Conservation (phyloP, 1,140 invertebrate genomes). For the Calosoma granatense region DNA sequence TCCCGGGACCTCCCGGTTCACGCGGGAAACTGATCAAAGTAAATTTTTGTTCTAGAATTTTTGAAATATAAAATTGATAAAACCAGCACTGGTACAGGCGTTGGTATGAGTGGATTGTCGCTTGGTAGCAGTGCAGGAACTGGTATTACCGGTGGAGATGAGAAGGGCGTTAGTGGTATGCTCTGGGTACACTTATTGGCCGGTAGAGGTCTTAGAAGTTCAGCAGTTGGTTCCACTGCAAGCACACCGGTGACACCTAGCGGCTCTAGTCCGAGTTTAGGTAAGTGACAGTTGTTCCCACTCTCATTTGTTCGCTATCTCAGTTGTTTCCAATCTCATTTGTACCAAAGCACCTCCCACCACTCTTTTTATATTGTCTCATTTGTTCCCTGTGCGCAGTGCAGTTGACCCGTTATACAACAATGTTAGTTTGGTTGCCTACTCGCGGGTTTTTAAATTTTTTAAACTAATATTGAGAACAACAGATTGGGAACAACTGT, state of each 20-base stretch:
- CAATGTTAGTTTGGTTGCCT: no score
- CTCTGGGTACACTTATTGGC: conserved; percentile 84
- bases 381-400: neutral
- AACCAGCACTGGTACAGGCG: conserved; percentile 43
- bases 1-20: no score
- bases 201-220: conserved; percentile 74
- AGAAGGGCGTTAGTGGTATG: conserved; percentile 70
- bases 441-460: no score
- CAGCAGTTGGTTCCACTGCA: conserved; percentile 53
- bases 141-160: conserved; percentile 32
- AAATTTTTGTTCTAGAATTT: conserved; percentile 54
- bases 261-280: conserved; percentile 38
- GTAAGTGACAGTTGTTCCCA: no score
- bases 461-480: no score
- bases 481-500: no score
- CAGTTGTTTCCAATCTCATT: no score
- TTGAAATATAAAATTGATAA: conserved; percentile 87
- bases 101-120: conserved; percentile 12
- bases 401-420: no score
- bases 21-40: conserved; percentile 2
- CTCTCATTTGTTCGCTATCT: no score
- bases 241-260: conserved; percentile 54
- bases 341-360: no score
- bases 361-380: no score
- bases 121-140: conserved; percentile 16